Evolutionary conservation across 1,140 invertebrate species (phyloP), one percentile per base, ranked within the genome.

Genomic region (Drosophila auraria): DNA sequence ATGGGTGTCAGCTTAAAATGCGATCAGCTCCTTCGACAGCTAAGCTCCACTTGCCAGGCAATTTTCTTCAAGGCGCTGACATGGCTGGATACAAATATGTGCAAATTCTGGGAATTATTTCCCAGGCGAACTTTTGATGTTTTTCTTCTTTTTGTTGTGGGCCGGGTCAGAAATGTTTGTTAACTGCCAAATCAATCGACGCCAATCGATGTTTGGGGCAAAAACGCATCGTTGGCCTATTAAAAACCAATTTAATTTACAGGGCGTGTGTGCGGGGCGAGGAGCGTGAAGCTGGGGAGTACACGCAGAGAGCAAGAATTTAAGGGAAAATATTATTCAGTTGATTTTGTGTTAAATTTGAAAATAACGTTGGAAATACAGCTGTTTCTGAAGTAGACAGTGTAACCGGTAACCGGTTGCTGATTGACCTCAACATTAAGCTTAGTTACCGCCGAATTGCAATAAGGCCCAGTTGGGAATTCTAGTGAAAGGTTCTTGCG

Each of bases 191-290:
- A 83, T 80, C 83, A 87, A 83, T 87, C 64, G 65, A 53, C 23
- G 45, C 56, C 66, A 79, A 71, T 77, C 69, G 74, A 73, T 78
- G 66, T 30, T 47, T 15, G 15, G 23, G 14, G 63, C 54, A 83
- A 78, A 71, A 83, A 75, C 81, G 62, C 58, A 51, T 68, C 47
- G 68, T 59, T 54, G 47, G 71, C 56, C 74, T 57, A 90, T 87
- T 89, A 89, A 87, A 87, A 87, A 82, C 54, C 78, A 87, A 87
- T 87, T 87, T 81, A 68, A 81, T 87, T 78, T 81, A 74, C 61
- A 83, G 33, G 36, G 17, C 17, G 30, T 3, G 7, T n/a, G 7
- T n/a, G 36, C 14, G 12, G 62, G 9, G 33, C 11, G 30, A 30
- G 38, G 30, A 38, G 8, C 20, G 36, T 7, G 7, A 30, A 30